Evolutionary conservation across 1,140 invertebrate genomes (phyloP), one percentile per base, ranked within the genome.

Genomic region (Lasaia peninsularis): DNA sequence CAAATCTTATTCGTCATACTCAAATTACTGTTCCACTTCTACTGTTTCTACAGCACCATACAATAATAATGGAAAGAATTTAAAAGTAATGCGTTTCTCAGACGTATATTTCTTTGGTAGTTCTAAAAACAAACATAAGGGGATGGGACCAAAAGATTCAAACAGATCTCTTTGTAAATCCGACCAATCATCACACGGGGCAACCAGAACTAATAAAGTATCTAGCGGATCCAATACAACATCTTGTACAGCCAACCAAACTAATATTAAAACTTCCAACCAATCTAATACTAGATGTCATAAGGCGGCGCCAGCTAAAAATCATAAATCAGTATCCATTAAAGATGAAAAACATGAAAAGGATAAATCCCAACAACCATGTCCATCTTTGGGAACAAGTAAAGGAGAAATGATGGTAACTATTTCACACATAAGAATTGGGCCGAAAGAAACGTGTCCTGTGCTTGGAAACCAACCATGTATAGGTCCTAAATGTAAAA

Each of bases 361-460:
- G 2, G 65, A 67, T 9, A 77, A 67, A 58, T n/a, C 51, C 4
- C 52, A 60, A 16, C 75, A 76, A 56, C 67, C 68, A 28, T 82
- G 77, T 63, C 78, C 75, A 52, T 65, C 69, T 24, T 10, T 66
- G 7, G 58, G 49, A 4, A 48, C 44, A 6, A 58, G 62, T 37
- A 79, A 84, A 61, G 73, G 74, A 2, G 80, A 84, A 12, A 73
- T 87, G 65, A 66, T 70, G 52, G 80, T 69, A 5, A 85, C 79
- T 11, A 65, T 87, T 31, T 81, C 84, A 7, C 81, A 87, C 32
- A 81, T 87, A 33, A 78, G 54, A 69, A 80, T 87, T 34, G 73
- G 67, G 0, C 80, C 80, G 10, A 73, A 62, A 58, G 72, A 78
- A 60, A 62, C 67, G 14, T 87, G 84, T 61, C 80, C 80, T 16